phyloP scores from a whole-genome alignment of 2,113 vertebrate genomes.

The Leptosomus discolor region DNA sequence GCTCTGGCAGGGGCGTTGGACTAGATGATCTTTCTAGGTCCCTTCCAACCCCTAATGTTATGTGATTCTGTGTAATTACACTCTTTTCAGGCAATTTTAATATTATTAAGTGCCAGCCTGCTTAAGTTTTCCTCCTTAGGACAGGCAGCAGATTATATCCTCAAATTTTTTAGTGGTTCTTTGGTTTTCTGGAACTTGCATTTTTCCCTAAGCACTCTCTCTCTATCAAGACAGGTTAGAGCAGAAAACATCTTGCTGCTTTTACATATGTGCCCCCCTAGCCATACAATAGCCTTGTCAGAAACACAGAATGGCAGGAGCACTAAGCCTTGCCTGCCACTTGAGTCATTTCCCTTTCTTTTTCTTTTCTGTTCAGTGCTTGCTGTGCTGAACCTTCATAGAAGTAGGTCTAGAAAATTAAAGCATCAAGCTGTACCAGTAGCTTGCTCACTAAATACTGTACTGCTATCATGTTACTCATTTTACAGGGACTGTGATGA shows the following conservation, averaged over 20 bases:
- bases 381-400: neutral
- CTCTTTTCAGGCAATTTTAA: neutral
- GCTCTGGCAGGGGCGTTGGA: no score
- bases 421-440: neutral
- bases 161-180: neutral
- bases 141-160: neutral
- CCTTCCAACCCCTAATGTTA: no score
- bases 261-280: neutral
- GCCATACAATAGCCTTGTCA: neutral
- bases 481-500: neutral
- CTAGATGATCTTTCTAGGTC: no score
- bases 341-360: neutral
- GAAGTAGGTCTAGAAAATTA: neutral
- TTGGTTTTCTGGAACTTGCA: neutral
- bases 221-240: neutral
- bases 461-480: neutral
- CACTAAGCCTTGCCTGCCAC: neutral
- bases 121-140: neutral
- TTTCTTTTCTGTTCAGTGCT: neutral
- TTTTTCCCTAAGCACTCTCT: neutral
- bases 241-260: neutral
- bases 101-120: neutral
- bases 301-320: neutral
- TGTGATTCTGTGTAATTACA: no score
- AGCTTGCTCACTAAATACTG: neutral